Evolutionary conservation across 2,888 invertebrate genomes (phyloP), one percentile per base, ranked within the genome.

Genomic region (Chymomyza amoena): DNA sequence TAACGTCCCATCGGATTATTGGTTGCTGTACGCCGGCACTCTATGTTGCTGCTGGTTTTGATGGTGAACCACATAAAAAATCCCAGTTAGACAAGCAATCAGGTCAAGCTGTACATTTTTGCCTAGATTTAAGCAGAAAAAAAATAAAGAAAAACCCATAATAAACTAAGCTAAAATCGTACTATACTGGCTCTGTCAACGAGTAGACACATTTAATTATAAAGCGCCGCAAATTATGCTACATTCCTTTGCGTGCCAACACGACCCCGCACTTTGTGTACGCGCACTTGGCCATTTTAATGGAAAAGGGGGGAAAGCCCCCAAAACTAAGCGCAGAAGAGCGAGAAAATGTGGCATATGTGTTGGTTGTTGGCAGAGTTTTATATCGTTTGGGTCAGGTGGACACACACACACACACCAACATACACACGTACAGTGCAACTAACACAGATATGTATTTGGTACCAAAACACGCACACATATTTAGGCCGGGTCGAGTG

Each of bases 401-500:
- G 72, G 32, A 32, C 32, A 32, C 32, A 32, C 32, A 5, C 6
- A 32, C 32, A 32, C 51, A 66, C 61, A 10, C 56, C n/a, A n/a
- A 45, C 45, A 69, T 85, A 87, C 78, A 87, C 5, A 32, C 4
- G 6, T 28, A 28, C 84, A 82, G 87, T 80, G 84, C 70, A 32
- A 9, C 32, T 6, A 10, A 45, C 39, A 45, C 39, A 45, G 39
- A 45, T 20, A 66, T 56, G 6, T 52, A 45, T 45, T 45, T 10
- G 10, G 13, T 3, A 70, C 83, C 85, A 78, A 86, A 85, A 83
- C 87, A 85, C 75, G 63, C 87, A 85, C 81, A 85, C 20, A 28
- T 6, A 36, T 28, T 39, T 51, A 60, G 25, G 66, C 57, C 56
- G 32, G 70, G 54, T 64, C 68, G 51, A 50, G 76, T 52, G 63